Base-by-base conservation (phyloP, 2,113 vertebrate species). In the Dendropsophus ebraccatus region DNA sequence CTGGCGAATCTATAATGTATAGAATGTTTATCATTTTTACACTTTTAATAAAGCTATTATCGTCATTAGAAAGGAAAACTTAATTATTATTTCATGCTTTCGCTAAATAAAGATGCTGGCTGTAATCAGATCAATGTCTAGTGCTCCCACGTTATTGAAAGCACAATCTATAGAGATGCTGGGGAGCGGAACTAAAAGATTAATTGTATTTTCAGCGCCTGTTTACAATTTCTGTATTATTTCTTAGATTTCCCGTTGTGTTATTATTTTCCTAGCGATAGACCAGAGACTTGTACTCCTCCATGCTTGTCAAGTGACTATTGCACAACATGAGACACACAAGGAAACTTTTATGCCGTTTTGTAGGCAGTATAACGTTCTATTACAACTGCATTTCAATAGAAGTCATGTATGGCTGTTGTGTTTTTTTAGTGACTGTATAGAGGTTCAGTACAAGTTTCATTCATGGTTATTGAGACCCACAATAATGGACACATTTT, bases 51-150 rank as follows among this genome's bases (percentile, higher is more conserved):
- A 16, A 32, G 13, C 7, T 70, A 70, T 70, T 70, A 41, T 41
- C 7, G 65, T 30, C 65, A 65, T 30, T 69, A 41, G 2, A 7
- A 65, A 70, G 19, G 35, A 17, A 21, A 41, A 41, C 23, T 7
- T 10, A 1, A 35, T 41, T 41, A 35, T 35, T 1, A n/a, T 69
- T 37, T 70, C 2, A 5, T 25, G 16, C 65, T 35, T 69, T 30
- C 23, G 32, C 19, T 70, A 30, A 41, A 70, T 70, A 41, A 21
- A 70, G 35, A 19, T 35, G 65, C 17, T 23, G 67, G 19, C 67
- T 70, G 19, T 23, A 37, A 70, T 70, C 19, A 70, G 67, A 37
- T 70, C 67, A 70, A 70, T 70, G 67, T 70, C 35, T 70, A 21
- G 35, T 32, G 62, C 67, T 37, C 19, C 19, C 67, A 37, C 10